Conservation (phyloP, 2,113 vertebrate genomes). For the Hassar affinis region DNA sequence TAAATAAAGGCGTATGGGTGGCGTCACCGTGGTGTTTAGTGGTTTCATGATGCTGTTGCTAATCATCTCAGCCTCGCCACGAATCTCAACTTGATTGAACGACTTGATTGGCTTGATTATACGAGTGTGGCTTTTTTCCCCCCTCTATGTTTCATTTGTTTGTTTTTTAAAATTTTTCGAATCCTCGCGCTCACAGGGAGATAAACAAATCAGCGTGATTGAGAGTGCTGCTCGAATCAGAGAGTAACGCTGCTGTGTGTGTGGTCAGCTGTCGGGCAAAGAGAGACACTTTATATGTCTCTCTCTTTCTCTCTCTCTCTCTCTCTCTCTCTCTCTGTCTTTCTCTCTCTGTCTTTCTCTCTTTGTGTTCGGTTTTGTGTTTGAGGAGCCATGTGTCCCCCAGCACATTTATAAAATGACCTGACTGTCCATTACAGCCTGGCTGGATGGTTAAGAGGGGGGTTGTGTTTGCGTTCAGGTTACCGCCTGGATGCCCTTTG, state of each 20-base stretch:
- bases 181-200: conserved; percentile 72
- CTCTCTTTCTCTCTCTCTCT: conserved; percentile 6
- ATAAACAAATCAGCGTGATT: conserved; percentile 80
- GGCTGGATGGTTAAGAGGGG: conserved; percentile 56
- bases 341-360: not conserved
- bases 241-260: conserved; percentile 10
- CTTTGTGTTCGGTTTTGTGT: not conserved
- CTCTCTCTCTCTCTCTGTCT: not conserved
- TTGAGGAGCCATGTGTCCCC: conserved; percentile 33
- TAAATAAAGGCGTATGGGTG: conserved; percentile 24
- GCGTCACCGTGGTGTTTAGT: not conserved
- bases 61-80: conserved; percentile 70
- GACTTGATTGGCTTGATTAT: conserved; percentile 80
- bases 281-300: not conserved
- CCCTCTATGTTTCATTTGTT: not conserved
- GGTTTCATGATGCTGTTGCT: conserved; percentile 48
- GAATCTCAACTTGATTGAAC: conserved; percentile 76
- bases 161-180: conserved; percentile 38
- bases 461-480: not conserved
- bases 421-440: conserved; percentile 66
- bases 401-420: conserved; percentile 73
- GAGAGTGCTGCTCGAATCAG: conserved; percentile 58
- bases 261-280: not conserved
- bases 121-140: conserved; percentile 56
- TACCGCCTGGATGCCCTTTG: conserved; percentile 10